Evolutionary conservation across 2,888 invertebrate genomes (phyloP).

Genomic region (Peribatodes rhomboidaria): DNA sequence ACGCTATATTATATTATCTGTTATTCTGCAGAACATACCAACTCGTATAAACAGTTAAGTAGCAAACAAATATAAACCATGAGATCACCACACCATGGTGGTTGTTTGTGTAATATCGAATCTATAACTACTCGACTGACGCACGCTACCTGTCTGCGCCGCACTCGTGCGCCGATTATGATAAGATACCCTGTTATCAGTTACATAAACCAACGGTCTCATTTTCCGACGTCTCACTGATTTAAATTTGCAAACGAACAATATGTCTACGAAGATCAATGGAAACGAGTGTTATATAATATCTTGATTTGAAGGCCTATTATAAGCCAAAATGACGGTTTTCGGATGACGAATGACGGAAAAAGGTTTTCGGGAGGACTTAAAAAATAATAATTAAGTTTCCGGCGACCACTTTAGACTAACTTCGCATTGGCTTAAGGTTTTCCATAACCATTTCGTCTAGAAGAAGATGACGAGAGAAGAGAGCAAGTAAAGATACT

Average conservation of each 20-base stretch:
- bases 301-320: too few relatives aligned
- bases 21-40: neutral
- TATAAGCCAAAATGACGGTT: too few relatives aligned
- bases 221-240: neutral
- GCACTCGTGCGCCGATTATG: constrained; percentile 23
- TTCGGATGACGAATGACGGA: too few relatives aligned
- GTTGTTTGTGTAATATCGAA: constrained; percentile 16
- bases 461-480: too few relatives aligned
- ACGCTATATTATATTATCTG: neutral
- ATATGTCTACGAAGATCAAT: neutral
- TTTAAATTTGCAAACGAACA: neutral
- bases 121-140: constrained; percentile 7
- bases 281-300: neutral
- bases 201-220: constrained; percentile 21
- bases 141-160: constrained; percentile 24
- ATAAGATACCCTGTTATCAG: constrained; percentile 39
- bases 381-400: too few relatives aligned
- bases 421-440: too few relatives aligned
- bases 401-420: too few relatives aligned
- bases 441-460: too few relatives aligned
- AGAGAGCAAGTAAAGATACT: too few relatives aligned
- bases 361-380: too few relatives aligned
- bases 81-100: constrained; percentile 36
- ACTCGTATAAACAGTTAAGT: neutral
- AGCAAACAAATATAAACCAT: constrained; percentile 27